Percentiles rank a stretch among this genome's conserved stretches.
phyloP scores from a whole-genome alignment of 1,140 invertebrate genomes.

The Drosophila insularis region DNA sequence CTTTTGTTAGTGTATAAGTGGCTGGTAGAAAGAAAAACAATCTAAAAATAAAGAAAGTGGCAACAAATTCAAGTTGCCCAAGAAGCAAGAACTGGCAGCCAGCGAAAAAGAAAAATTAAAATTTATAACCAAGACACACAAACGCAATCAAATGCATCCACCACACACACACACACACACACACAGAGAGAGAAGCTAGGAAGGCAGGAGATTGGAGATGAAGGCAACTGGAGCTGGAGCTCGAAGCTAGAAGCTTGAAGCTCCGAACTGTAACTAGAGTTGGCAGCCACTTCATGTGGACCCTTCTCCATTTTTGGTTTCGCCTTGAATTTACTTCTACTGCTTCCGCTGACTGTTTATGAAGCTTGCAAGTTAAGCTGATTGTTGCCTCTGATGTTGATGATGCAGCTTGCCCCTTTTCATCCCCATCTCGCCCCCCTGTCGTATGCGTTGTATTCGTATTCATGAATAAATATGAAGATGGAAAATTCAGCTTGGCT shows the following conservation, averaged over 20 bases:
- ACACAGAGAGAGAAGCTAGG: neutral
- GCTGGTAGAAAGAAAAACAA: neutral
- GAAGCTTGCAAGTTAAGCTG: conserved; percentile 71
- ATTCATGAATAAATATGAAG: conserved; percentile 63
- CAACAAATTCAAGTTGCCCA: conserved; percentile 21
- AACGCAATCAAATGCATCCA: conserved; percentile 67
- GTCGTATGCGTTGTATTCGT: conserved; percentile 22
- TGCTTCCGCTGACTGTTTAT: conserved; percentile 62
- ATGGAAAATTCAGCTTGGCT: conserved; percentile 40
- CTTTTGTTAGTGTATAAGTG: neutral
- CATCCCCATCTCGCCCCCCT: neutral
- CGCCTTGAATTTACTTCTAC: conserved; percentile 21
- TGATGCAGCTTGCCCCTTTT: conserved; percentile 27
- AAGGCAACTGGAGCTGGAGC: neutral
- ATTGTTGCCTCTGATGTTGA: conserved; percentile 46
- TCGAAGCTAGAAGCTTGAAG: neutral
- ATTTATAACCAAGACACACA: conserved; percentile 74
- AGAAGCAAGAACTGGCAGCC: conserved; percentile 4
- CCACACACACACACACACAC: conserved; percentile 1
- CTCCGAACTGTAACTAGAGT: neutral
- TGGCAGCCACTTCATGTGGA: conserved; percentile 28
- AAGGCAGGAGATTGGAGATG: neutral
- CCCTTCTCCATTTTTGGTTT: neutral
- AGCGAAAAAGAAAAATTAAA: conserved; percentile 56
- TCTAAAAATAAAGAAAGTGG: neutral